phyloP scores from a whole-genome alignment of 2,888 invertebrate species.

The Corythucha ciliata region DNA sequence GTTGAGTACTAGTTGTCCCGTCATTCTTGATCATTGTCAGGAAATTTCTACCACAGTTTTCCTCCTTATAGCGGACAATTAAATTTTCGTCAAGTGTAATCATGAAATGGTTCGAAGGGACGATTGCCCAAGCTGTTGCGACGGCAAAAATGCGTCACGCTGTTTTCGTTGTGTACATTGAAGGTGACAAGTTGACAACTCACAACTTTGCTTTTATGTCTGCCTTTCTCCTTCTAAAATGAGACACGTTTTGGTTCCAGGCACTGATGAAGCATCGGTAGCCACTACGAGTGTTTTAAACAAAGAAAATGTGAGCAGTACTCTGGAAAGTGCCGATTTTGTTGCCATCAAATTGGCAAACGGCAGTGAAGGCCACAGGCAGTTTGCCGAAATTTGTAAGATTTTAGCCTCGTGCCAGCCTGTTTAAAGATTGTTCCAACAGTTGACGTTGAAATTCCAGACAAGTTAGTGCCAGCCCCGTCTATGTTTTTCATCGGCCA shows the following conservation, averaged over 20 bases:
- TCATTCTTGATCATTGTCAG: no score
- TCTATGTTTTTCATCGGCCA: slow-evolving; percentile 28
- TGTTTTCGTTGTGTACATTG: slow-evolving; percentile 28
- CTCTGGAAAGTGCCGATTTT: slow-evolving; percentile 19
- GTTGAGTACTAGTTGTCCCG: no score
- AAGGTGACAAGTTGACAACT: no score
- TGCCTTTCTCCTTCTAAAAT: no score
- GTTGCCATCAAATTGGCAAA: slow-evolving; percentile 25
- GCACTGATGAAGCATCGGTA: slow-evolving; percentile 27
- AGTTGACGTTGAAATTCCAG: slow-evolving; percentile 12
- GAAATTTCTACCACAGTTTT: no score
- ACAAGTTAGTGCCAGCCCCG: slow-evolving; percentile 29
- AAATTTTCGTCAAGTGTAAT: no score
- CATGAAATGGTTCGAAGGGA: slow-evolving; percentile 30
- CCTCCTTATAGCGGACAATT: no score
- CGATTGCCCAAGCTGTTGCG: slow-evolving; percentile 26
- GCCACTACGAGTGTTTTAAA: slow-evolving; percentile 23
- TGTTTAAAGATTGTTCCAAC: not conserved
- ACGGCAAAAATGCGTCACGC: slow-evolving; percentile 22
- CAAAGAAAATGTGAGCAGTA: slow-evolving; percentile 7
- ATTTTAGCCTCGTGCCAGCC: not conserved
- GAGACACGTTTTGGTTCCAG: slow-evolving; percentile 13
- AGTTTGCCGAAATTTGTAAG: slow-evolving; percentile 30
- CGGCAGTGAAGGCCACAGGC: slow-evolving; percentile 24
- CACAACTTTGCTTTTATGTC: no score